A percentile compares a stretch with the other conserved stretches of the same genome.
Conservation (phyloP, 2,113 vertebrate genomes). For the Lepisosteus osseus region DNA sequence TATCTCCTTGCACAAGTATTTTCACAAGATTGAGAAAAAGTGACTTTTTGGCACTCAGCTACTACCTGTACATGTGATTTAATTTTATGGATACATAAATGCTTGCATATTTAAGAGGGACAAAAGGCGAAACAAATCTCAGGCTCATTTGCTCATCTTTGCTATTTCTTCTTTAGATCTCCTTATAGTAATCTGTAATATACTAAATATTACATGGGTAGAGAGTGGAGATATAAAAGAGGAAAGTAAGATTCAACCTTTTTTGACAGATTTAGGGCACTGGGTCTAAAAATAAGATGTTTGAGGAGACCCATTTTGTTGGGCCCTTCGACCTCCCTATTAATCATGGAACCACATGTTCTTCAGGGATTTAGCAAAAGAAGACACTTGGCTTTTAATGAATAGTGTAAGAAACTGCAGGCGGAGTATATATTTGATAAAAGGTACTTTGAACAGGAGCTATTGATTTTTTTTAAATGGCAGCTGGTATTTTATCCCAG, state of each 20-base stretch:
- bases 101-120: conserved; percentile 2
- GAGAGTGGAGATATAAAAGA: neutral
- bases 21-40: conserved; percentile 4
- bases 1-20: neutral
- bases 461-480: conserved; percentile 8
- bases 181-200: neutral
- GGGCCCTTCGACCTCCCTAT: conserved; percentile 33
- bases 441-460: neutral
- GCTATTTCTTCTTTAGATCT: too few species aligned
- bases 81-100: neutral
- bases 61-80: neutral
- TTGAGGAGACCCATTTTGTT: conserved; percentile 28
- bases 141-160: too few species aligned
- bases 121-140: too few species aligned
- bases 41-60: neutral
- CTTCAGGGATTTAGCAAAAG: conserved; percentile 20
- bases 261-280: conserved; percentile 41
- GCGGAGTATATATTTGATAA: neutral
- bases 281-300: conserved; percentile 42
- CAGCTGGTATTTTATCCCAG: neutral
- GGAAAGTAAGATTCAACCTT: neutral
- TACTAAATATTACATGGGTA: neutral
- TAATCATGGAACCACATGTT: conserved; percentile 42
- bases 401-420: neutral
- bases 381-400: neutral